These are phyloP conservation scores for Xanthorhoe spadicearia DNA, from an alignment of 2,888 invertebrate genomes.

Conservation along the genomic window DNA sequence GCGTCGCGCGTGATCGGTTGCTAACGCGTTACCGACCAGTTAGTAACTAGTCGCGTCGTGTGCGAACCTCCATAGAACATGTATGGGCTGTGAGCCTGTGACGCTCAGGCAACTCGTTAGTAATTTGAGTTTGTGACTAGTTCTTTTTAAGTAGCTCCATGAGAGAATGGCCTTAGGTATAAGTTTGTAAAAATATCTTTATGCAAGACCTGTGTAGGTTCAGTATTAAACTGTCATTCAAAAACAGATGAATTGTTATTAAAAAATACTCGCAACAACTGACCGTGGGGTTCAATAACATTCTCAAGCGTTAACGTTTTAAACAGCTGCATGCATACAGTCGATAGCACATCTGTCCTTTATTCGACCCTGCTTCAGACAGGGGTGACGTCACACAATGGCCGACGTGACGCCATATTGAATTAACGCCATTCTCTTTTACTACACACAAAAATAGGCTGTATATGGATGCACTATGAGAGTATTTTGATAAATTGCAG, in stretches of 20 bases:
- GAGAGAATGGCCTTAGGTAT: too few species aligned
- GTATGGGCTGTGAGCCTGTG: too few species aligned
- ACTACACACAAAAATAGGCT: conserved; percentile 10
- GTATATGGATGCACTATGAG: not conserved
- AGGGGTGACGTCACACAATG: conserved; percentile 37
- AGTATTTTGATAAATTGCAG: not conserved
- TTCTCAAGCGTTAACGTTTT: conserved; percentile 12
- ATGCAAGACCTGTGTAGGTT: not conserved
- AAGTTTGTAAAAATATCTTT: not conserved
- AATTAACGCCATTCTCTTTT: conserved; percentile 10
- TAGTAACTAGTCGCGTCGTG: too few species aligned
- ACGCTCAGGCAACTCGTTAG: too few species aligned
- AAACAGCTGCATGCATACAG: conserved; percentile 20
- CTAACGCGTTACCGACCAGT: too few species aligned
- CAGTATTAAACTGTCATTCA: conserved; percentile 2
- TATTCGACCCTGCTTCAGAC: conserved; percentile 14
- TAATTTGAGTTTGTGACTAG: too few species aligned
- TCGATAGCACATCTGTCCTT: conserved; percentile 21
- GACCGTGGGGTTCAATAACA: conserved; percentile 16
- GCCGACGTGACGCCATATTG: conserved; percentile 33
- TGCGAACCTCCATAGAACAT: too few species aligned
- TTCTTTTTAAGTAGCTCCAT: too few species aligned
- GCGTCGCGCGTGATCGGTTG: too few species aligned
- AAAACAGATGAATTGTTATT: not conserved
- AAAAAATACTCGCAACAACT: not conserved